Conservation (phyloP, 2,888 invertebrate genomes). For the Microchrysa polita region DNA sequence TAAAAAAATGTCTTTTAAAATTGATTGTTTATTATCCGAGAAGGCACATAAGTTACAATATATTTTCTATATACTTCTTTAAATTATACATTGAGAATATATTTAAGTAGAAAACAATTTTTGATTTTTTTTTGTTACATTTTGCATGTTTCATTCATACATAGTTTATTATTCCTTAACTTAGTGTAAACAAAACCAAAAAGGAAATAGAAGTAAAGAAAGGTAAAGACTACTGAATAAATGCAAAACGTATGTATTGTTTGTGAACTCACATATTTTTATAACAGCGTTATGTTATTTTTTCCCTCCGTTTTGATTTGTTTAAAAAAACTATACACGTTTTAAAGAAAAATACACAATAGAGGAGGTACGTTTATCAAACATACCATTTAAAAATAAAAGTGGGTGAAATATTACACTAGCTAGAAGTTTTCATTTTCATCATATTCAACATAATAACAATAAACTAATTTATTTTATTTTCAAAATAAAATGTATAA, state of each 20-base stretch:
- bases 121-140: constrained; percentile 18
- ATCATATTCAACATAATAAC: constrained; percentile 38
- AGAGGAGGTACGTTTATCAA: constrained; percentile 12
- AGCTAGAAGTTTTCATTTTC: constrained; percentile 5
- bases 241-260: constrained; percentile 14
- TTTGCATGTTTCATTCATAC: neutral
- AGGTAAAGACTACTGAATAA: neutral
- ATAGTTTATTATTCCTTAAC: neutral
- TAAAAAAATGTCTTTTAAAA: constrained; percentile 22
- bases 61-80: constrained; percentile 14
- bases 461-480: constrained; percentile 43
- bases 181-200: neutral
- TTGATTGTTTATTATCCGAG: constrained; percentile 35
- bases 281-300: neutral
- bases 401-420: constrained; percentile 15
- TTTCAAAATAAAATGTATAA: constrained; percentile 37
- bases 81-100: neutral
- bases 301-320: too few relatives aligned
- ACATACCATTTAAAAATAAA: constrained; percentile 26
- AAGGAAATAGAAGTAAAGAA: constrained; percentile 12
- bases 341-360: constrained; percentile 21
- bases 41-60: constrained; percentile 40
- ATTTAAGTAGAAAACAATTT: constrained; percentile 37
- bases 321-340: too few relatives aligned
- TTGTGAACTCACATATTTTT: constrained; percentile 38